Evolutionary conservation across 2,797 vertebrate genomes (phyloP).

Genomic region (Halcyon smyrnensis): DNA sequence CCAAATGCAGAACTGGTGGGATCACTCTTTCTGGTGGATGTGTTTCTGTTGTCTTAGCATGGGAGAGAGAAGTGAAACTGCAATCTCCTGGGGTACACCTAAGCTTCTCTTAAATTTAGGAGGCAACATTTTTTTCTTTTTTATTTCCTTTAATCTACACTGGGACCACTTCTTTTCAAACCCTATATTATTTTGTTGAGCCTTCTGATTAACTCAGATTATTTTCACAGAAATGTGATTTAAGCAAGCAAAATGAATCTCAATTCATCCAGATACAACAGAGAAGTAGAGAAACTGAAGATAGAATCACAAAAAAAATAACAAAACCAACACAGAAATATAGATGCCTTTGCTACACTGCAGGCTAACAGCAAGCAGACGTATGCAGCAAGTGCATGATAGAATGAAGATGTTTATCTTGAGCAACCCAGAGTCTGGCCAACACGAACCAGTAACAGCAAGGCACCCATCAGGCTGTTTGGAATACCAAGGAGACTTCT

Average conservation of each 20-base stretch:
- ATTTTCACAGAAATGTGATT: not conserved
- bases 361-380: not conserved
- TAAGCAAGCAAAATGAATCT: not conserved
- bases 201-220: not conserved
- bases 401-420: not conserved
- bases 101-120: not conserved
- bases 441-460: not conserved
- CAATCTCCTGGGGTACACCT: not conserved
- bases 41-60: not conserved
- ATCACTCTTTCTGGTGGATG: not conserved
- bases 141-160: not conserved
- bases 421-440: not conserved
- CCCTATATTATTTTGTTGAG: not conserved
- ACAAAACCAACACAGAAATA: not conserved
- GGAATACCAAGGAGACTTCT: not conserved
- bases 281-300: not conserved
- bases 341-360: not conserved
- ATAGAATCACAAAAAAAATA: not conserved
- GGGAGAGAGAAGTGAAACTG: too few species aligned
- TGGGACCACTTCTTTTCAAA: not conserved
- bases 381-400: not conserved
- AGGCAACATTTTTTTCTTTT: not conserved
- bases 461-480: not conserved
- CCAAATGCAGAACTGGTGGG: not conserved
- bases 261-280: not conserved